These are phyloP conservation scores for Balaenoptera acutorostrata DNA, from an alignment of 2,113 vertebrate species.

Conservation along the genomic window DNA sequence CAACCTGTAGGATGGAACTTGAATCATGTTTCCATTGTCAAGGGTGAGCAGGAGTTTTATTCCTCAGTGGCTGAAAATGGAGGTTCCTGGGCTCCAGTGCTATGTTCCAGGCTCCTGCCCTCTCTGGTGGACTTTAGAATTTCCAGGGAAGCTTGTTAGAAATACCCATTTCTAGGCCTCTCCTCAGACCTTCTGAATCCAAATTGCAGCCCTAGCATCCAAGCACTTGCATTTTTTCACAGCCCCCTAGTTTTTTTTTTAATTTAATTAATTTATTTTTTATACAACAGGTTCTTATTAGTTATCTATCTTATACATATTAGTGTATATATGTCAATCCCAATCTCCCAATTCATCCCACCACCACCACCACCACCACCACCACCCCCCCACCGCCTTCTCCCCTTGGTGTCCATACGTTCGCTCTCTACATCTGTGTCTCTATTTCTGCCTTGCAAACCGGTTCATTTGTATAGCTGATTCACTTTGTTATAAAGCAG, in stretches of 20 bases:
- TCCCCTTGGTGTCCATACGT: too few species aligned
- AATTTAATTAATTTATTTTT: too few species aligned
- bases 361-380: too few species aligned
- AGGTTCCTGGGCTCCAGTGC: background rate
- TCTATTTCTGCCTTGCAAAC: too few species aligned
- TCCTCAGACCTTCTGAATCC: background rate
- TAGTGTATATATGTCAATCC: too few species aligned
- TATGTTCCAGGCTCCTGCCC: background rate
- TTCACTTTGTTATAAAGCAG: too few species aligned
- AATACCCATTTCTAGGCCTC: background rate
- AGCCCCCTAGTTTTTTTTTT: background rate
- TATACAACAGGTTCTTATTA: too few species aligned
- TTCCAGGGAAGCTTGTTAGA: background rate
- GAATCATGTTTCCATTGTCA: background rate
- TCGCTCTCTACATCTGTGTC: too few species aligned
- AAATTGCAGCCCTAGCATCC: background rate
- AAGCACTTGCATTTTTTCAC: background rate
- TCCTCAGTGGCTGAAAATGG: background rate
- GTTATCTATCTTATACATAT: too few species aligned
- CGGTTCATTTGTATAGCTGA: too few species aligned
- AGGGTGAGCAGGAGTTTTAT: background rate
- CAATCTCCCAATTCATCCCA: too few species aligned
- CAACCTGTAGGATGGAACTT: background rate
- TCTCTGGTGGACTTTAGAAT: background rate
- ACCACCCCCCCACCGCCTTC: rapidly evolving